Percentiles rank a stretch among this genome's conserved stretches.
These are phyloP conservation scores for Ursus arctos DNA, from an alignment of 2,113 vertebrate species.

Conservation along the genomic window DNA sequence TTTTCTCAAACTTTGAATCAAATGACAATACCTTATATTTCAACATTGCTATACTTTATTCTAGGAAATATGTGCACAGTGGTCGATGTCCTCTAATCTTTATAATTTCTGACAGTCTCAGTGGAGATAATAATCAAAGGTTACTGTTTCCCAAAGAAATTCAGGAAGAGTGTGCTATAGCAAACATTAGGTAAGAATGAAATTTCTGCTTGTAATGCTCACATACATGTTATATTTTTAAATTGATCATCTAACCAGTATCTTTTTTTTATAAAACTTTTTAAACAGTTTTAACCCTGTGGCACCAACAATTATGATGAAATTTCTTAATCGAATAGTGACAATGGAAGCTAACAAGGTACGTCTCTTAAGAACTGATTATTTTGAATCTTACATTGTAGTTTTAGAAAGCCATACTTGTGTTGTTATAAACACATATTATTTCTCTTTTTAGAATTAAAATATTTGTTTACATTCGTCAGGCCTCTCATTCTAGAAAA, in stretches of 20 bases:
- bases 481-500: neutral
- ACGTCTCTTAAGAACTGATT: slow-evolving; percentile 69
- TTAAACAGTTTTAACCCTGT: slow-evolving; percentile 96
- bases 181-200: slow-evolving; percentile 91
- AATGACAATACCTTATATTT: neutral
- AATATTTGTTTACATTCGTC: neutral
- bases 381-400: slow-evolving; percentile 17
- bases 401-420: slow-evolving; percentile 26
- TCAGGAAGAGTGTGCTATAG: slow-evolving; percentile 92
- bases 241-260: slow-evolving; percentile 56
- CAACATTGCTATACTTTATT: slow-evolving; percentile 27
- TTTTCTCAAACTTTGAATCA: neutral
- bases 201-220: neutral
- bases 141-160: slow-evolving; percentile 93
- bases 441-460: slow-evolving; percentile 27
- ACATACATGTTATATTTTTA: neutral
- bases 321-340: slow-evolving; percentile 93
- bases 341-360: slow-evolving; percentile 92
- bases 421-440: neutral
- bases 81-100: slow-evolving; percentile 94
- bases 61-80: slow-evolving; percentile 91
- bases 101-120: slow-evolving; percentile 94
- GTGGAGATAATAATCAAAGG: slow-evolving; percentile 92
- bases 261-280: slow-evolving; percentile 70
- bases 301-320: slow-evolving; percentile 96